Percentiles rank a stretch among this genome's conserved stretches.
Conservation (phyloP, 2,113 vertebrate genomes). For the Apodemus speciosus region DNA sequence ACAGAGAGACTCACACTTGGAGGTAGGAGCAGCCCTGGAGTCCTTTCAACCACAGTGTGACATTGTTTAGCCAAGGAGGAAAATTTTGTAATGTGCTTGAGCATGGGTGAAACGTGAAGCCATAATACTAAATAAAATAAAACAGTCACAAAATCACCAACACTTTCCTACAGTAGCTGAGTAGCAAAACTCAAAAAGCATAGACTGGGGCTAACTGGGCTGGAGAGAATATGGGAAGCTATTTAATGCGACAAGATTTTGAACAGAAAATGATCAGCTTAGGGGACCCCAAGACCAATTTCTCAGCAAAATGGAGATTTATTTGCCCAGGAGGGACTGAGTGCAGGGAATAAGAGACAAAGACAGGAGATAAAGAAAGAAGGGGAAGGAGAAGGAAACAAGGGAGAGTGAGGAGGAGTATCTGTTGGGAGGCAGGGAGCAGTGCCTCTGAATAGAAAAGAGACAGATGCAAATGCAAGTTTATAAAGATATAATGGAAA, state of each 20-base stretch:
- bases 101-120: background rate
- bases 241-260: background rate
- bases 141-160: slow-evolving; percentile 2
- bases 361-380: background rate
- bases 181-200: background rate
- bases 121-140: background rate
- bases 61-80: background rate
- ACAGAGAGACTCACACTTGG: too few species aligned
- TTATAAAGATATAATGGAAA: too few species aligned
- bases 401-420: background rate
- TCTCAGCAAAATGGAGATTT: too few species aligned
- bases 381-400: background rate
- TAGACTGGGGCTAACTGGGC: background rate
- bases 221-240: background rate
- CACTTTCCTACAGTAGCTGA: slow-evolving; percentile 2
- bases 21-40: background rate
- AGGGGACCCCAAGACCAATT: background rate
- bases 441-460: background rate
- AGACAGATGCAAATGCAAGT: background rate
- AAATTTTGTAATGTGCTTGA: background rate
- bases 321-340: too few species aligned
- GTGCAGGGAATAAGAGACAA: too few species aligned
- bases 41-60: background rate
- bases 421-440: background rate
- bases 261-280: background rate